Percentiles rank a stretch among this genome's conserved stretches.
Evolutionary conservation across 2,888 invertebrate species (phyloP).

Genomic region (Idaea biselata): DNA sequence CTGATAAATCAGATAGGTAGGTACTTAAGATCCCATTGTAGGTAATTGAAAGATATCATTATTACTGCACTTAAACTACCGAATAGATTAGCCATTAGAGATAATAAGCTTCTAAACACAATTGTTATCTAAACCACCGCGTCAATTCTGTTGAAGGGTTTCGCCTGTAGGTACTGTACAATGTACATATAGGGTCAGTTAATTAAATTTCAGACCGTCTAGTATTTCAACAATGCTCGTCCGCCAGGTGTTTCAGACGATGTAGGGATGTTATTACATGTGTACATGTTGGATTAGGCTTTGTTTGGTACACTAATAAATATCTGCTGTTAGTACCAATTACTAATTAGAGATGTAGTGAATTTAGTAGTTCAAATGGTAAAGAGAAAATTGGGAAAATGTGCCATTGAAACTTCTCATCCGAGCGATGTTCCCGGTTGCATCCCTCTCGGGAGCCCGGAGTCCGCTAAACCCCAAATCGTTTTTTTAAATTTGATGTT

Average conservation of each 20-base stretch:
- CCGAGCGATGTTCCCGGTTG: no score
- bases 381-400: background rate
- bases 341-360: background rate
- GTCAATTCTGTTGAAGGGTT: constrained; percentile 41
- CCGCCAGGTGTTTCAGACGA: constrained; percentile 14
- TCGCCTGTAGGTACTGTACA: no score
- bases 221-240: constrained; percentile 55
- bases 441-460: no score
- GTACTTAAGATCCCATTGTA: background rate
- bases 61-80: background rate
- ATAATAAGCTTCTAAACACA: constrained; percentile 22
- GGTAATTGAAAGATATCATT: background rate
- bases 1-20: no score
- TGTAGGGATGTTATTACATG: background rate
- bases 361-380: background rate
- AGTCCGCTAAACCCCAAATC: no score
- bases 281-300: background rate
- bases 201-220: constrained; percentile 70
- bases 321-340: background rate
- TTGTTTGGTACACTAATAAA: background rate
- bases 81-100: constrained; percentile 10
- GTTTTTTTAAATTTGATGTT: no score
- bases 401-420: background rate
- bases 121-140: constrained; percentile 45
- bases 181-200: constrained; percentile 47